phyloP scores from a whole-genome alignment of 23 tunicate genomes.

The Phallusia fumigata region DNA sequence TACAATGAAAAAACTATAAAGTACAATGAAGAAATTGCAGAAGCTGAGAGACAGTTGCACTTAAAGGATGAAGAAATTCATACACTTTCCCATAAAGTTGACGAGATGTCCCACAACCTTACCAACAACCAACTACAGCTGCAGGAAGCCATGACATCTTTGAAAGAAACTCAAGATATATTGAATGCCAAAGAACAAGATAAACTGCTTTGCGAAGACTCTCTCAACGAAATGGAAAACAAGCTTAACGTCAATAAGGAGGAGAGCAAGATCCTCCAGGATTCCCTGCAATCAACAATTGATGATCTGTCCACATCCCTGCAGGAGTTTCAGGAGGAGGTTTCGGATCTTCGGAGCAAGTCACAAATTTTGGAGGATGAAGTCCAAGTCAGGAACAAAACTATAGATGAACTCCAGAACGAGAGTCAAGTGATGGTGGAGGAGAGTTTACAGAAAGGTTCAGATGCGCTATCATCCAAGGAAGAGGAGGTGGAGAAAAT shows the following conservation, averaged over 20 bases:
- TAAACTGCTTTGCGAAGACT: not conserved
- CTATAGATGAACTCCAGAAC: not conserved
- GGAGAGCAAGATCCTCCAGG: slow-evolving; percentile 24
- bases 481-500: slow-evolving; percentile 7
- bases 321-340: not conserved
- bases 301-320: not conserved
- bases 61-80: slow-evolving; percentile 18
- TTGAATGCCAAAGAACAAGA: not conserved
- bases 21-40: not conserved
- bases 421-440: not conserved
- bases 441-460: not conserved
- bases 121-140: slow-evolving; percentile 1
- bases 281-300: slow-evolving; percentile 25
- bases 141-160: not conserved
- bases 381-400: not conserved
- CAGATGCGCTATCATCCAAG: not conserved
- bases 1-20: not conserved
- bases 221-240: slow-evolving; percentile 1
- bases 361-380: not conserved
- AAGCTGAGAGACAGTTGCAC: not conserved
- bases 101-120: slow-evolving; percentile 7
- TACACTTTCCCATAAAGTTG: not conserved
- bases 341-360: not conserved
- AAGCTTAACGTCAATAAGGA: not conserved
- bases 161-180: not conserved